phyloP scores from a whole-genome alignment of 2,888 invertebrate species.

The Rosalia funebris region DNA sequence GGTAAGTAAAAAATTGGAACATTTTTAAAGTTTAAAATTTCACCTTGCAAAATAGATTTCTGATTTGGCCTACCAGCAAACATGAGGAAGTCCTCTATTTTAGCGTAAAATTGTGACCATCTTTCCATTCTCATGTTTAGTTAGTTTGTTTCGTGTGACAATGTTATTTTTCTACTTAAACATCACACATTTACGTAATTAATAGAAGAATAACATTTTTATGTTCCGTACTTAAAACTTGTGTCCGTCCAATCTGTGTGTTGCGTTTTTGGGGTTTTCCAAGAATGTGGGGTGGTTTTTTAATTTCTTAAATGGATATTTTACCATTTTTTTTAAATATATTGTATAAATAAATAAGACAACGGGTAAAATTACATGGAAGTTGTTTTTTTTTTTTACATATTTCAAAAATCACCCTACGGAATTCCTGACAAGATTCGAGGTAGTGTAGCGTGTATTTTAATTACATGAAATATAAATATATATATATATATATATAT shows the following conservation, averaged over 20 bases:
- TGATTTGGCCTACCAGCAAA: no score
- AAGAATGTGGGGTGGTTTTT: constrained; percentile 4
- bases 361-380: no score
- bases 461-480: constrained; percentile 12
- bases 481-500: no score
- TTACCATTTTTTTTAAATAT: not conserved
- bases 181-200: constrained; percentile 1
- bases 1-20: no score
- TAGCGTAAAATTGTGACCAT: no score
- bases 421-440: not conserved
- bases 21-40: no score
- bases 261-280: constrained; percentile 31
- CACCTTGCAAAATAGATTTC: no score
- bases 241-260: constrained; percentile 44
- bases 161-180: constrained; percentile 12
- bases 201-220: constrained; percentile 6
- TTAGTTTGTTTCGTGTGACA: not conserved
- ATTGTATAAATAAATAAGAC: not conserved
- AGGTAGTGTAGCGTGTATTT: constrained; percentile 20
- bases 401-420: not conserved
- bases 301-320: not conserved
- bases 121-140: not conserved
- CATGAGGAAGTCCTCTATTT: no score
- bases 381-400: not conserved
- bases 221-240: constrained; percentile 41